A percentile compares a stretch with the other conserved stretches of the same genome.
Conservation (phyloP, 1,140 invertebrate species). For the Meloidogyne floridensis region DNA sequence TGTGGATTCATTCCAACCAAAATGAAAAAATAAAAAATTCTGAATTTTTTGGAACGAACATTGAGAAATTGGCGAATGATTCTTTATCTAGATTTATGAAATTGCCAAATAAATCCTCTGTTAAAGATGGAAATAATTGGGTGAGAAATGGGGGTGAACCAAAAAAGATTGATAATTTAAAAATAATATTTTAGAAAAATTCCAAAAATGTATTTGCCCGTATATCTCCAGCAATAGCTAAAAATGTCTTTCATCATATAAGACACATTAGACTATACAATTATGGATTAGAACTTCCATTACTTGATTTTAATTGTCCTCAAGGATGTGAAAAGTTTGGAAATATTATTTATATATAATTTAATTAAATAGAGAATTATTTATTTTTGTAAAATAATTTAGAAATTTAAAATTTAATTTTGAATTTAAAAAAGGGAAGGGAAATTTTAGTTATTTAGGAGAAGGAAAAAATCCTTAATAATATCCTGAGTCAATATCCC, state of each 20-base stretch:
- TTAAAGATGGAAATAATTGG: slow-evolving; percentile 5
- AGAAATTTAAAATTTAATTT: no score
- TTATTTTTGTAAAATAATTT: no score
- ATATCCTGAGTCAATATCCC: no score
- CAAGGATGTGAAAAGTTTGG: background rate
- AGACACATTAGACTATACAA: background rate
- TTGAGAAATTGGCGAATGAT: background rate
- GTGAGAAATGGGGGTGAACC: background rate
- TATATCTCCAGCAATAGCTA: background rate
- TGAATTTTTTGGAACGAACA: background rate
- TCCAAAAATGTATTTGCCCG: background rate
- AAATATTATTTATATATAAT: background rate
- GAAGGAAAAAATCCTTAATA: no score
- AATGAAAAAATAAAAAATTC: background rate
- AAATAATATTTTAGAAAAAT: background rate
- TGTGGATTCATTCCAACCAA: background rate
- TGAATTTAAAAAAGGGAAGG: no score
- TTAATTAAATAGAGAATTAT: no score
- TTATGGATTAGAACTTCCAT: slow-evolving; percentile 2
- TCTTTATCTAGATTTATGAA: background rate
- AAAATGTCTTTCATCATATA: background rate
- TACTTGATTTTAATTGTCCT: background rate
- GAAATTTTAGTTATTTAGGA: no score
- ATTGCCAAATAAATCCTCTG: background rate
- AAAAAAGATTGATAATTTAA: background rate